Evolutionary conservation across 2,113 vertebrate genomes (phyloP).

Genomic region (Rostratula benghalensis): DNA sequence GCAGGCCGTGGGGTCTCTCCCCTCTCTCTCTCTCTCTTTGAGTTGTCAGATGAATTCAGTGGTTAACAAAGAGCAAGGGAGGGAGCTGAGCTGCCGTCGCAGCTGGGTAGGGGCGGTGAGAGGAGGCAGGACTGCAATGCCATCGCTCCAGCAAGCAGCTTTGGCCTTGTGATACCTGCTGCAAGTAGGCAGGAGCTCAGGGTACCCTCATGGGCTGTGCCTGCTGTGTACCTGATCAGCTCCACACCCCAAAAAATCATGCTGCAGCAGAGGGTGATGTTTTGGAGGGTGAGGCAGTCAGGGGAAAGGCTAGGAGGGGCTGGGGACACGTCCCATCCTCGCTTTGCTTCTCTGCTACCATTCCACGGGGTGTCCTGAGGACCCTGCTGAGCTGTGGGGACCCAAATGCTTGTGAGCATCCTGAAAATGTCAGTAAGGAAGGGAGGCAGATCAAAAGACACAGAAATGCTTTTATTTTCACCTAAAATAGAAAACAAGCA

Average conservation of each 20-base stretch:
- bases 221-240: accelerated
- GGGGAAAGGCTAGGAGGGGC: not conserved
- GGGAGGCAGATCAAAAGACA: not conserved
- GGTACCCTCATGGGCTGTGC: accelerated
- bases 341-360: not conserved
- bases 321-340: not conserved
- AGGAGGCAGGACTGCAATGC: slow-evolving; percentile 6
- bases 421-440: slow-evolving; percentile 7
- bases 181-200: not conserved
- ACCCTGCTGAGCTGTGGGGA: not conserved
- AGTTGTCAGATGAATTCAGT: slow-evolving; percentile 74
- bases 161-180: not conserved
- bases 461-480: slow-evolving; percentile 36
- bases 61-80: slow-evolving; percentile 65
- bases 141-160: not conserved
- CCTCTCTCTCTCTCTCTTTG: slow-evolving; percentile 59
- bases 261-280: not conserved
- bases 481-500: slow-evolving; percentile 4
- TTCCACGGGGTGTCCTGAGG: not conserved
- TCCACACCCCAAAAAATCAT: not conserved
- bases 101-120: slow-evolving; percentile 42
- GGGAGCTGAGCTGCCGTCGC: slow-evolving; percentile 45
- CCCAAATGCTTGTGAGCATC: not conserved
- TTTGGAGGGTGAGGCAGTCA: not conserved
- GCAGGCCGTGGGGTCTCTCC: slow-evolving; percentile 49